Evolutionary conservation across 2,113 vertebrate genomes (phyloP), one percentile per base, ranked within the genome.

Genomic region (Brienomyrus longianalis): DNA sequence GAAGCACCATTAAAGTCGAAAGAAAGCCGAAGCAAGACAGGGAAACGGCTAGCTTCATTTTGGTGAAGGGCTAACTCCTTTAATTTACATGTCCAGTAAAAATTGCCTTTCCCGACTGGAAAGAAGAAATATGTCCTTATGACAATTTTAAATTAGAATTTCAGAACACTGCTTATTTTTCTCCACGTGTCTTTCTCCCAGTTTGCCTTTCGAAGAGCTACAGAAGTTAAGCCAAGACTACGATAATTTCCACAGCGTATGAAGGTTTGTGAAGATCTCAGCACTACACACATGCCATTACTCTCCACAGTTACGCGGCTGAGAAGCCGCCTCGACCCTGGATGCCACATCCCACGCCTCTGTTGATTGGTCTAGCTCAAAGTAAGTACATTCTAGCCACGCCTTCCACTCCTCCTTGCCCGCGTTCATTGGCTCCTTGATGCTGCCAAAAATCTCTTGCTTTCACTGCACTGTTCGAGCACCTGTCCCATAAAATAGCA

Each of bases 11-110:
- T 92, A 95, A 95, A 88, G 94, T 95, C 92, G 95, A 92, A 77
- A 98, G 94, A 91, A 97, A 94, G 95, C 95, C 95, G 94, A 96
- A 93, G 96, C 95, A 96, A 93, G 95, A 92, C 93, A 93, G 94
- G 95, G 93, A 89, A 90, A 92, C 91, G 89, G 94, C 92, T 92
- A 93, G 94, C 93, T 95, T 96, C 96, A 96, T 96, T 66, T 91
- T 95, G 93, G 91, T 90, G 70, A 54, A 43, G 92, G 92, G 89
- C 89, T 94, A 95, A 93, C 94, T 93, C 94, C 94, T 94, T 93
- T 92, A 91, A 94, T 95, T 96, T 95, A 96, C 95, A 96, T 96
- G 95, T 96, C 96, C 96, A 94, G 93, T 91, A 91, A 91, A 92
- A 94, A 94, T 94, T 94, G 93, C 93, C 92, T 92, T 90, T 92